Evolutionary conservation across 2,888 invertebrate genomes (phyloP).

Genomic region (Caenorhabditis zanzibari): DNA sequence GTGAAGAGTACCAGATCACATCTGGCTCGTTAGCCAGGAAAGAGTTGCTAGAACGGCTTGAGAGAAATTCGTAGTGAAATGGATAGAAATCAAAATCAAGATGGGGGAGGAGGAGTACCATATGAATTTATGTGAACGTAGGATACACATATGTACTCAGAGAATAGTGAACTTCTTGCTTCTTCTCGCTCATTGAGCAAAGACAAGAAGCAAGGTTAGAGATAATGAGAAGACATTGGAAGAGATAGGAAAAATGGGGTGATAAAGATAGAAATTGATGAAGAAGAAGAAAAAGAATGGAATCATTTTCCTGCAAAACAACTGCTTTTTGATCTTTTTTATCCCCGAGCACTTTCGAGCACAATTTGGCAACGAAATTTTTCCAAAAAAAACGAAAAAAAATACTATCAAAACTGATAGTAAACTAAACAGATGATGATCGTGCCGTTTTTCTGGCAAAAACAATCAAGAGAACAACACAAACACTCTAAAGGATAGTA

Average conservation of each 20-base stretch:
- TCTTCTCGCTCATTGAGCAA: constrained; percentile 28
- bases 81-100: constrained; percentile 23
- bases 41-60: constrained; percentile 39
- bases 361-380: not conserved
- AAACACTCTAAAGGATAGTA: constrained; percentile 48
- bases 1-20: constrained; percentile 29
- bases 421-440: constrained; percentile 4
- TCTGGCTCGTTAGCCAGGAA: constrained; percentile 57
- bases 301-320: constrained; percentile 49
- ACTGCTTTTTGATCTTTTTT: constrained; percentile 50
- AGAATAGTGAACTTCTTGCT: constrained; percentile 16
- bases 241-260: constrained; percentile 24
- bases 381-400: not conserved
- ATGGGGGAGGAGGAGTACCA: constrained; percentile 25
- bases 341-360: not conserved
- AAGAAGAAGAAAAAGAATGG: constrained; percentile 21
- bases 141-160: constrained; percentile 5
- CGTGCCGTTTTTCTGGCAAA: constrained; percentile 5
- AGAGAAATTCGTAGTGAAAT: not conserved
- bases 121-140: constrained; percentile 58
- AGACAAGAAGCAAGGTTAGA: constrained; percentile 42
- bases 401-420: constrained; percentile 26
- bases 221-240: constrained; percentile 42
- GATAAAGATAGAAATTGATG: constrained; percentile 52
- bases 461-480: constrained; percentile 53